These are phyloP conservation scores for Melieria omissa DNA, from an alignment of 2,888 invertebrate species.

Conservation along the genomic window DNA sequence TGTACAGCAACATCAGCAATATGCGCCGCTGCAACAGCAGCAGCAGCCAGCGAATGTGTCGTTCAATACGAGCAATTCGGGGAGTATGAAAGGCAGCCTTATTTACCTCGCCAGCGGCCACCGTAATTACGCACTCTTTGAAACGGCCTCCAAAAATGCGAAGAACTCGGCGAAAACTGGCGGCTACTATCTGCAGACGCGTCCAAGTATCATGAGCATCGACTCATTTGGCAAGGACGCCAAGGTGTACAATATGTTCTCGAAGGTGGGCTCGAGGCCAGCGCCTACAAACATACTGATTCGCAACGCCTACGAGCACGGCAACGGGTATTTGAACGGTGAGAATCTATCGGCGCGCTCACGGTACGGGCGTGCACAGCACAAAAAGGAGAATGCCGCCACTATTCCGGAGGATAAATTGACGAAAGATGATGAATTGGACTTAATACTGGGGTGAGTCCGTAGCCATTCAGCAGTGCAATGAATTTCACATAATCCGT, in stretches of 20 bases:
- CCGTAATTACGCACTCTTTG: slow-evolving; percentile 53
- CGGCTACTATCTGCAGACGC: slow-evolving; percentile 57
- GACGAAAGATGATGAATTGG: slow-evolving; percentile 72
- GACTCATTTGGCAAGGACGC: slow-evolving; percentile 44
- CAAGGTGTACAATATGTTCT: slow-evolving; percentile 64
- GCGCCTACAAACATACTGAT: slow-evolving; percentile 46
- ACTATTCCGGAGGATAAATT: slow-evolving; percentile 15
- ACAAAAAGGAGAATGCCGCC: slow-evolving; percentile 11
- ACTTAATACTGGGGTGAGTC: slow-evolving; percentile 78
- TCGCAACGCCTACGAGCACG: slow-evolving; percentile 51
- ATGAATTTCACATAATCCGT: background rate
- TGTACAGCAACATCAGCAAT: slow-evolving; percentile 50
- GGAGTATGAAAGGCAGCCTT: slow-evolving; percentile 45
- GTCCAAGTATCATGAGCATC: slow-evolving; percentile 47
- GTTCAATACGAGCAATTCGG: slow-evolving; percentile 53
- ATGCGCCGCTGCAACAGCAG: slow-evolving; percentile 35
- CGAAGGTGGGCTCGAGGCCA: slow-evolving; percentile 55
- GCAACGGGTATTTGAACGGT: slow-evolving; percentile 42
- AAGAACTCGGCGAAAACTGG: slow-evolving; percentile 56
- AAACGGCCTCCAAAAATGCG: slow-evolving; percentile 60
- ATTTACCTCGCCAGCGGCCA: slow-evolving; percentile 34
- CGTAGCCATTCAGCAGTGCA: background rate
- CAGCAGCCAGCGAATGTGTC: slow-evolving; percentile 52
- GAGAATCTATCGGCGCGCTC: slow-evolving; percentile 50
- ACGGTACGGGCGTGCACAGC: slow-evolving; percentile 31